Evolutionary conservation across 2,113 vertebrate genomes (phyloP), one percentile per base, ranked within the genome.

Genomic region (Entelurus aequoreus): DNA sequence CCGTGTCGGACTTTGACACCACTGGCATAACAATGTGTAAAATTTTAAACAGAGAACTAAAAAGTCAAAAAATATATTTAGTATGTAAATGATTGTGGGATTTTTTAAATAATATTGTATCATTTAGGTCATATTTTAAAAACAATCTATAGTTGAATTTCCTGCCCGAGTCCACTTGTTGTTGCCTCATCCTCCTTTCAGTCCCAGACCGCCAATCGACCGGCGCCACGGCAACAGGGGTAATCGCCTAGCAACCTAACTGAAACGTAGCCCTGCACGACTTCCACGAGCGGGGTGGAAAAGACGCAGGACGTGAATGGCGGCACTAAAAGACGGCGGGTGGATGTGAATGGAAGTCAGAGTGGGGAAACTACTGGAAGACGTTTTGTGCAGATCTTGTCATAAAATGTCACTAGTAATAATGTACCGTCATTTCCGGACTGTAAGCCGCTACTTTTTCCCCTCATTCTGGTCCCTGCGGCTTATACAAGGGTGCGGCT

Each of bases 231-330:
- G 90, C 90, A 90, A 92, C 90, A 76, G 84, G 38, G 85, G 77
- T 82, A 87, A 91, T 92, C 89, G 87, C 90, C 86, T 91, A 90
- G 90, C 90, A 92, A 92, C 90, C 60, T 79, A 77, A 85, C 81
- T 80, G 69, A 87, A 84, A 81, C 78, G 77, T 87, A 82, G 84
- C 84, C 84, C 87, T 86, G 86, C 85, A 46, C 69, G 72, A 69
- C 71, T 57, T 57, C 38, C 10, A 21, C 38, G 14, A 10, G 68
- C 75, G 71, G 61, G 65, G 47, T 13, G 8, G 48, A 69, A 46
- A 57, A 14, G 36, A 58, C 60, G 62, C 71, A 44, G 72, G 71
- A 5, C 54, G 42, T 2, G 48, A 69, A 48, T 71, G 48, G 6
- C 62, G 57, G 75, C 75, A 69, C 62, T 54, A 65, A 64, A 54